Evolutionary conservation across 2,113 vertebrate genomes (phyloP), one percentile per base, ranked within the genome.

Genomic region (Gallinago paraguaiae): DNA sequence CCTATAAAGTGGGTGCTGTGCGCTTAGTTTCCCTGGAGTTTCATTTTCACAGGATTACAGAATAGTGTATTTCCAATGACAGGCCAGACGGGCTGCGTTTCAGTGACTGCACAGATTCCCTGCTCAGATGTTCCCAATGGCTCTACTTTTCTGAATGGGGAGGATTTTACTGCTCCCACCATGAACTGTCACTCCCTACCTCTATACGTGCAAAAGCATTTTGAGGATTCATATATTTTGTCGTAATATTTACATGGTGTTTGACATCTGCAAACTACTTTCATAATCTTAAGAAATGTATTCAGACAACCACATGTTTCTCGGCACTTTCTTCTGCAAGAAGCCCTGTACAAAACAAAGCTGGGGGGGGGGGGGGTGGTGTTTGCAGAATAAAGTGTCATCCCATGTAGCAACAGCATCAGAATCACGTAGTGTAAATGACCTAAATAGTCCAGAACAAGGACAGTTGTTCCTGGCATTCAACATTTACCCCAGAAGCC

Each of bases 261-360:
- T 93, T 92, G 63, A 90, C 46, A 83, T 90, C 60, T 81, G 35
- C 79, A 86, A 93, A 68, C 18, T 78, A 56, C 69, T 81, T 94
- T 24, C 63, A 51, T 35, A 69, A 81, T 75, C 63, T 75, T 83
- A 63, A 90, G 51, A 68, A 86, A 79, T 41, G 2, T 71, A 77
- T 81, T 82, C 50, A 90, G 75, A 68, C 30, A 76, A 61, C 20
- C 5, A 4, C 68, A 61, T 45, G 79, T 69, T 80, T 91, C 57
- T 86, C 60, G 28, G 35, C 30, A 81, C 31, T 60, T 90, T 68
- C 33, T 60, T 67, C 50, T 80, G 39, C 31, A 77, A 82, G 27
- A 86, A 90, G 35, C 12, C 37, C 13, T 67, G 35, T 80, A 45
- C 30, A 33, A 84, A 68, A 59, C n/a, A 67, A 84, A 84, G 46